Evolutionary conservation across 2,797 vertebrate genomes (phyloP).

Genomic region (Onychomys torridus): DNA sequence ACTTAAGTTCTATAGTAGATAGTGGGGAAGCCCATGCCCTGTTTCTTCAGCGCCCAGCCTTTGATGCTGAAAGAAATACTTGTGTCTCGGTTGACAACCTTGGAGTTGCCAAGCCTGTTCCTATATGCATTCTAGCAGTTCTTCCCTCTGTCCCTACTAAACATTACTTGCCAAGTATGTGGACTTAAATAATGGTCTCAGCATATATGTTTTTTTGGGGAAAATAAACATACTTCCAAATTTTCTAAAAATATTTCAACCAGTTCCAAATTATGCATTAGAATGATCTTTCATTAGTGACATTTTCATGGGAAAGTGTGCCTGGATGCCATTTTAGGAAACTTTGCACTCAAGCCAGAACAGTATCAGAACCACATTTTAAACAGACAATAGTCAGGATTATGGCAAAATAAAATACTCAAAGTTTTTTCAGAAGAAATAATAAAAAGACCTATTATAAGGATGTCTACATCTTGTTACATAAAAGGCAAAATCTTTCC

Average conservation of each 20-base stretch:
- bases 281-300: slow-evolving; percentile 32
- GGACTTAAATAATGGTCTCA: slow-evolving; percentile 13
- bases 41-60: background rate
- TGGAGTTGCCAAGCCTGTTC: background rate
- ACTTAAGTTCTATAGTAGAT: background rate
- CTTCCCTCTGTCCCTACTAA: background rate
- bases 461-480: background rate
- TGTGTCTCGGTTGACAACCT: background rate
- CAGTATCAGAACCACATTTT: slow-evolving; percentile 56
- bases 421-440: background rate
- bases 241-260: slow-evolving; percentile 59
- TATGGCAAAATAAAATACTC: background rate
- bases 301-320: slow-evolving; percentile 29
- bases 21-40: background rate
- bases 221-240: slow-evolving; percentile 18
- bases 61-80: background rate
- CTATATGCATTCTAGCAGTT: background rate
- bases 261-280: slow-evolving; percentile 33
- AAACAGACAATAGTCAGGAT: background rate
- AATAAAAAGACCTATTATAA: background rate
- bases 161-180: background rate
- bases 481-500: background rate
- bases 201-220: background rate
- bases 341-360: slow-evolving; percentile 11
- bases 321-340: slow-evolving; percentile 53